Base-by-base conservation (phyloP, 2,888 invertebrate species). In the Eremobia ochroleuca region DNA sequence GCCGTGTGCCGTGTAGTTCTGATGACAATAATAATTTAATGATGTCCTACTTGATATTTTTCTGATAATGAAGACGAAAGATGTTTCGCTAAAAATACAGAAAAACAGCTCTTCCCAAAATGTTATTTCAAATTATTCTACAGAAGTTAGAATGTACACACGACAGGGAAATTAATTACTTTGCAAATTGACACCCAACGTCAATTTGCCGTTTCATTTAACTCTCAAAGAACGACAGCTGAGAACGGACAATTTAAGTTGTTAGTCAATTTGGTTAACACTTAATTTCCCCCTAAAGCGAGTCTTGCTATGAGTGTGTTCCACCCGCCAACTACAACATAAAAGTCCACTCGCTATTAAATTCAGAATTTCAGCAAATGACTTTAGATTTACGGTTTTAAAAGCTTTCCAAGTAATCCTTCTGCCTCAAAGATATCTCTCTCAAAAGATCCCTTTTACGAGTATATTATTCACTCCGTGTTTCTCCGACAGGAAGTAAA, bases 391-490 rank as follows among this genome's bases (percentile, higher is more conserved):
- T 55, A 55, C 18, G 2, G 28, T 5, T 55, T 65, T 65, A 1
- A 40, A 67, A 59, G 59, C 55, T 49, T 71, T 49, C 9, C 13
- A 25, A 4, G 40, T 40, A 34, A 49, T 49, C n/a, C 15, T 4
- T 58, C 28, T 37, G 13, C 58, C 65, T 79, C 40, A 72, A 73
- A 73, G 55, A 40, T 13, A 46, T 74, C 4, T 78, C 18, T 77
- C n/a, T 61, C 1, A 37, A 34, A 70, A 28, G 13, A 37, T n/a
- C 5, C 37, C 31, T 37, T 3, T 40, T 65, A n/a, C n/a, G n/a
- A n/a, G n/a, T n/a, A 40, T 25, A 62, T 49, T 65, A 58, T 65
- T 58, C 28, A 65, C 37, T 65, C 2, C 9, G 34, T 52, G n/a
- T 28, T 52, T 59, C 25, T 40, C 15, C 34, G n/a, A 28, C 40